A percentile compares a stretch with the other conserved stretches of the same genome.
phyloP scores from a whole-genome alignment of 2,888 invertebrate species.

The Sussaba pulchella region DNA sequence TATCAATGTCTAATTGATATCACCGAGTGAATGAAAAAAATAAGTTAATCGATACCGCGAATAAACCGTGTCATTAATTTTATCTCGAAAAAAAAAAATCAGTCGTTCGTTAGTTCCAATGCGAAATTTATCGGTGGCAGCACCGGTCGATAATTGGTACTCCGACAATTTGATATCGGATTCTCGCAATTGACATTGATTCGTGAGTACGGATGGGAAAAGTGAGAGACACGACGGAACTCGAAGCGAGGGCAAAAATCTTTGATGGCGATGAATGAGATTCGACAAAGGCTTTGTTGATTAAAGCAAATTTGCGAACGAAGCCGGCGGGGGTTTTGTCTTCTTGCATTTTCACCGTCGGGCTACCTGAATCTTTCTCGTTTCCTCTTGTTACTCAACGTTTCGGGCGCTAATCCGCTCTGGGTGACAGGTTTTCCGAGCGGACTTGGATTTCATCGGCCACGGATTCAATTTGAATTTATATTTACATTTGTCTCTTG shows the following conservation, averaged over 20 bases:
- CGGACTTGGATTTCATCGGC: slow-evolving; percentile 62
- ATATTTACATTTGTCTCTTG: slow-evolving; percentile 80
- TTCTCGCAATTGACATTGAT: slow-evolving; percentile 1
- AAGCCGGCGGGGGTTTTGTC: slow-evolving; percentile 28
- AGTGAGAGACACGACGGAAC: background rate
- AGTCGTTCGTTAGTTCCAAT: background rate
- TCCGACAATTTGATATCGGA: background rate
- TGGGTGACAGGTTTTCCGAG: slow-evolving; percentile 68
- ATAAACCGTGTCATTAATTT: too few species aligned
- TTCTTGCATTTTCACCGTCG: slow-evolving; percentile 5
- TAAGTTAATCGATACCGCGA: too few species aligned
- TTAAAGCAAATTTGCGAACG: slow-evolving; percentile 74
- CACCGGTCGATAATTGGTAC: background rate
- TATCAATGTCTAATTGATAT: too few species aligned
- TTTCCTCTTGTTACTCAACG: slow-evolving; percentile 47
- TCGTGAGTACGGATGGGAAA: background rate
- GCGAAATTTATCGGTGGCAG: background rate
- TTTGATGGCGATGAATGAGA: slow-evolving; percentile 57
- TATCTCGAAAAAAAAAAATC: too few species aligned
- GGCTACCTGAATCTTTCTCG: slow-evolving; percentile 5
- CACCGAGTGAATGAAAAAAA: too few species aligned
- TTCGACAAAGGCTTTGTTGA: slow-evolving; percentile 75
- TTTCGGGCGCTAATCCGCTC: slow-evolving; percentile 72
- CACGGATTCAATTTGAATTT: slow-evolving; percentile 77
- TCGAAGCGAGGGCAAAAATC: background rate